phyloP scores from a whole-genome alignment of 2,888 invertebrate species.

The Dichetophora obliterata region DNA sequence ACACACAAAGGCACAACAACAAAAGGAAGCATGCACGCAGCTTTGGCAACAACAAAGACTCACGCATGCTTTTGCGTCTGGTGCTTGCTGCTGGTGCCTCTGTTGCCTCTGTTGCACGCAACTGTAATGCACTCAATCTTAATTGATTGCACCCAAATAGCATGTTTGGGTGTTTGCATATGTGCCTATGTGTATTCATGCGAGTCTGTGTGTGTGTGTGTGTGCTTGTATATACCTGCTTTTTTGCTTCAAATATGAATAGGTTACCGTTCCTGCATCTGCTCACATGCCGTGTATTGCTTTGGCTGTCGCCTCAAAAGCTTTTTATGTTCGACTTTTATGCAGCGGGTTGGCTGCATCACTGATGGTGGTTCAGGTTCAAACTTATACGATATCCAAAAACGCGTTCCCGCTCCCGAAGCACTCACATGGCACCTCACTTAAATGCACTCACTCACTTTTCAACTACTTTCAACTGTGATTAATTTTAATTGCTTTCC shows the following conservation, averaged over 20 bases:
- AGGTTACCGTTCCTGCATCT: too few relatives aligned
- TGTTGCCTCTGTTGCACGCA: background rate
- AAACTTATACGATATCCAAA: background rate
- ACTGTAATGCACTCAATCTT: conserved; percentile 1
- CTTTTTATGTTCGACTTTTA: too few relatives aligned
- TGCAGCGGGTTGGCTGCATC: background rate
- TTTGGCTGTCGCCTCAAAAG: background rate
- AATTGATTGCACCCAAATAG: conserved; percentile 16
- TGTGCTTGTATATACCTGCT: background rate
- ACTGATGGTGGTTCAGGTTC: background rate
- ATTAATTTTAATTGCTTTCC: conserved; percentile 36
- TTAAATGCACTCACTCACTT: background rate
- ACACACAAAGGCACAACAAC: too few relatives aligned
- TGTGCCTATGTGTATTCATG: background rate
- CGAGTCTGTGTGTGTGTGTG: background rate
- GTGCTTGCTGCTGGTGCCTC: background rate
- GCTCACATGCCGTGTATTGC: too few relatives aligned
- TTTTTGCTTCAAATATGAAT: too few relatives aligned
- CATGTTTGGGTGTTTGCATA: conserved; percentile 8
- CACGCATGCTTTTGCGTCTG: background rate
- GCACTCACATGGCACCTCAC: background rate
- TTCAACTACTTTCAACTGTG: conserved; percentile 18
- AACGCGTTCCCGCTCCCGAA: background rate
- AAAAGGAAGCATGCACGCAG: too few relatives aligned
- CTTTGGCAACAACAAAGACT: background rate